These are phyloP conservation scores for Mixornis gularis DNA, from an alignment of 2,113 vertebrate genomes.

Conservation along the genomic window DNA sequence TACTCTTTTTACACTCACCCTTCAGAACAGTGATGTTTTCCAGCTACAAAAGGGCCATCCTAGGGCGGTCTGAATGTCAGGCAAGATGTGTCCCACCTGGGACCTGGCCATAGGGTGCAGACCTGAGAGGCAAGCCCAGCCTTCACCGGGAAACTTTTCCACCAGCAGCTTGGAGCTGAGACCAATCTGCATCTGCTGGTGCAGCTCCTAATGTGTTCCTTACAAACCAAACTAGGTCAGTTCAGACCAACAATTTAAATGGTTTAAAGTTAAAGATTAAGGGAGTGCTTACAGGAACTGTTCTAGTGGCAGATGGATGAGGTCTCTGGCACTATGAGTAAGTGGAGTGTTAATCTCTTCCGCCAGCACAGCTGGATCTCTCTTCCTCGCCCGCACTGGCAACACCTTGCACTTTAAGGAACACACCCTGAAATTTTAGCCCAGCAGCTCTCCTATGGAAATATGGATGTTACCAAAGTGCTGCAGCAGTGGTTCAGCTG, in stretches of 20 bases:
- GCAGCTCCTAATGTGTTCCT: background rate
- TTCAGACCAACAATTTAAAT: constrained; percentile 37
- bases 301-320: constrained; percentile 9
- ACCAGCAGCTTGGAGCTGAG: background rate
- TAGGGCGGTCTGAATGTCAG: background rate
- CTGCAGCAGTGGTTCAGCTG: background rate
- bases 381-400: background rate
- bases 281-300: constrained; percentile 17
- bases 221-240: constrained; percentile 21
- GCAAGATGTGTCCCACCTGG: background rate
- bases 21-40: background rate
- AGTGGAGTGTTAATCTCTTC: background rate
- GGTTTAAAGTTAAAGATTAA: constrained; percentile 50
- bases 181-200: background rate
- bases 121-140: background rate
- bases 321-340: background rate
- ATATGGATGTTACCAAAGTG: background rate
- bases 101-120: background rate
- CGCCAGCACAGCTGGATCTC: constrained; percentile 9
- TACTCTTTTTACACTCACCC: background rate
- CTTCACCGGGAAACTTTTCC: background rate
- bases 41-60: background rate
- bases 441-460: background rate
- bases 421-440: background rate
- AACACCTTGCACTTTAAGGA: background rate